phyloP scores from a whole-genome alignment of 2,113 vertebrate genomes.

The Prinia subflava region DNA sequence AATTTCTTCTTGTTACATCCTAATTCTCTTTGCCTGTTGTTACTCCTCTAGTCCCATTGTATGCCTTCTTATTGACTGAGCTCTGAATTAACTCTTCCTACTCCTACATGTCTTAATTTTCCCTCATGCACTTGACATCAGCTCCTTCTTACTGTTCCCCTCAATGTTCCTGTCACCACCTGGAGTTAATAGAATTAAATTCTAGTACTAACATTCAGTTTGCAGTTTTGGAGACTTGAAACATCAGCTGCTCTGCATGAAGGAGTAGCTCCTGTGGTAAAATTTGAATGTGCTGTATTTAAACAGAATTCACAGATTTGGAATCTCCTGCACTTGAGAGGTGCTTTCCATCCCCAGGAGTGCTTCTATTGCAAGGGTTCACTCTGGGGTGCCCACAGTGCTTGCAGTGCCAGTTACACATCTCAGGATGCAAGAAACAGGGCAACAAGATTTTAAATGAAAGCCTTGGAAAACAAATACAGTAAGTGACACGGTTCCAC shows the following conservation, averaged over 20 bases:
- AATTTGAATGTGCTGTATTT: neutral
- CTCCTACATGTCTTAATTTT: neutral
- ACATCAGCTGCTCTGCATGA: neutral
- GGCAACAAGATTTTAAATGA: neutral
- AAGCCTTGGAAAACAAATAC: neutral
- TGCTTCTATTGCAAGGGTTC: neutral
- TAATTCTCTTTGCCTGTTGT: neutral
- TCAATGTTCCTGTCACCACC: neutral
- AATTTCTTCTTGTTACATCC: neutral
- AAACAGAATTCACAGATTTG: neutral
- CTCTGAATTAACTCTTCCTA: neutral
- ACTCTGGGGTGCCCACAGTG: neutral
- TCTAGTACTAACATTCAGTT: neutral
- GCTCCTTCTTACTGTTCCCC: neutral
- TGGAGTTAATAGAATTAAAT: neutral
- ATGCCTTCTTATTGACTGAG: neutral
- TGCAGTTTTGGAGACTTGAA: neutral
- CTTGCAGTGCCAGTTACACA: neutral
- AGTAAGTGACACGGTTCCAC: neutral
- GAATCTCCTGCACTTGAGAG: neutral
- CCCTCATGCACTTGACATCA: neutral
- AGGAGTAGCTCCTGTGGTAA: neutral
- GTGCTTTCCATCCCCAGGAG: neutral
- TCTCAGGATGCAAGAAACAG: neutral
- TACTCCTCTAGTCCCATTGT: neutral